Evolutionary conservation across 2,113 vertebrate genomes (phyloP), one percentile per base, ranked within the genome.

Genomic region (Peromyscus californicus): DNA sequence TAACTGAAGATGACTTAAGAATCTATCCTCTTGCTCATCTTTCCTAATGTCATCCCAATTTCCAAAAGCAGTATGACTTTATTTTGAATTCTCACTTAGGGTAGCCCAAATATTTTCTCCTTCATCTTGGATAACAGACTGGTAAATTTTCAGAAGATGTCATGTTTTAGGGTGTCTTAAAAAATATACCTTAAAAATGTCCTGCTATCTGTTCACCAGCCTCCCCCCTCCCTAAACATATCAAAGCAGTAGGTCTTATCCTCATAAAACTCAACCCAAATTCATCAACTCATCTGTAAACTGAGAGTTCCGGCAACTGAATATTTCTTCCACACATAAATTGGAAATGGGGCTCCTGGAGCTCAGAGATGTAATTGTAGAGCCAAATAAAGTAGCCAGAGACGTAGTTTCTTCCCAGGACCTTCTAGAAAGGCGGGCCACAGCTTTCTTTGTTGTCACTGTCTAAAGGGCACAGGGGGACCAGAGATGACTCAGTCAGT

Each of bases 41-140:
- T 87, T 51, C 91, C 54, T 67, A 80, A 72, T 7, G 7, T 54
- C 75, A 69, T 84, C 21, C 74, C 24, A 84, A 4, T 91, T 97
- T 89, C 65, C 76, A 72, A 97, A 96, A 86, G 29, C 10, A 90
- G 22, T 61, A 36, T 54, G 33, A 78, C 17, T 39, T 65, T 11
- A 90, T 75, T 45, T 87, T 17, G 48, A 88, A 95, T 72, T 91
- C n/a, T 92, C 86, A 67, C 54, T 79, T 96, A 74, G 21, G 54
- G 22, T 36, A 91, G 85, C 24, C 36, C 79, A 90, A 80, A 57
- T 76, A 85, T 94, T 80, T 94, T 91, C 70, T 83, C 42, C 48
- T 90, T 51, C 45, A 78, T 33, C 76, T 89, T 85, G 31, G 65
- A 67, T 87, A 61, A 91, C 19, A 21, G 57, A 33, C 69, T 45